Base-by-base conservation (phyloP, 2,797 vertebrate species). In the Anabas testudineus region DNA sequence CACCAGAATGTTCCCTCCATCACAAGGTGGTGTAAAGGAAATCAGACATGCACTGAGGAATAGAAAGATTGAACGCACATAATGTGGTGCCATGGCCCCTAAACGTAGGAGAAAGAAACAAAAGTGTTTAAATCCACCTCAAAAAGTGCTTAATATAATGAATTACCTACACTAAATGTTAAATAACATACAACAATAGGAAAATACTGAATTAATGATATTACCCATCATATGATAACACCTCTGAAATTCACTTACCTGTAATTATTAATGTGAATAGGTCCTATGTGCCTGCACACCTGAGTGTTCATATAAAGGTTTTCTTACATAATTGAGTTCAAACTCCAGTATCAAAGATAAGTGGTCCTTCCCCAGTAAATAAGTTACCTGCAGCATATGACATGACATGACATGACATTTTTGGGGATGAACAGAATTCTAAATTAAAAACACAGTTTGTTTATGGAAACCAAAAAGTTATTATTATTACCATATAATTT, bases 1-100 rank as follows among this genome's bases (percentile, higher is more conserved):
- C 10, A 93, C 90, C 24, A 93, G 61, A 48, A 94, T 80, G 43
- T 92, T 93, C 7, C 91, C 92, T 37, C 87, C 89, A 56, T 87
- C 8, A 5, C 86, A 90, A 21, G 47, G 28, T 15, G 76, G 59
- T 10, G 59, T 24, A 47, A 84, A 34, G 37, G 75, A 70, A 26
- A 73, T 54, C 58, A 86, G 55, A 53, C 48, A 75, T 0, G 61
- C 14, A 6, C 61, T 52, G 19, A 88, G 41, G 28, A 88, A 26
- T 1, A 42, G 10, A 26, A 71, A 57, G 28, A 74, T n/a, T 47
- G 58, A 2, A n/a, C n/a, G n/a, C n/a, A n/a, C n/a, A n/a, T n/a
- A n/a, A 45, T 32, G 39, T 10, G 56, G 4, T 2, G n/a, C 4
- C 49, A 76, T 67, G 12, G 10, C 42, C 45, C 48, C 89, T 91